Percentiles rank a stretch among this genome's conserved stretches.
These are phyloP conservation scores for Callocephalon fimbriatum DNA, from an alignment of 2,113 vertebrate genomes.

Conservation along the genomic window DNA sequence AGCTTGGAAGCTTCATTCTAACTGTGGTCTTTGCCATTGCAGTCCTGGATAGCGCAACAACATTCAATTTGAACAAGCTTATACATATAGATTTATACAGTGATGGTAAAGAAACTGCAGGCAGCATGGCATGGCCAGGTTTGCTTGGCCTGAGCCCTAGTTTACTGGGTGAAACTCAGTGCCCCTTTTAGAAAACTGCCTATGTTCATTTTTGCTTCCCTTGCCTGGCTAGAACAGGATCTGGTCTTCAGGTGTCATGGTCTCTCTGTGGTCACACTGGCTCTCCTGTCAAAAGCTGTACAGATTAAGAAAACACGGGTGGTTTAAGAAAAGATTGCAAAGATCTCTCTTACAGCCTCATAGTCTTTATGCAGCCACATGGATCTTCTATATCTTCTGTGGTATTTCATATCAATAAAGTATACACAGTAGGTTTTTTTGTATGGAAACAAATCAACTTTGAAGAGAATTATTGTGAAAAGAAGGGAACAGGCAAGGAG, in stretches of 20 bases:
- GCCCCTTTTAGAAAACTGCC: not conserved
- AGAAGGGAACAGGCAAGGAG: not conserved
- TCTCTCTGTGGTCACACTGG: accelerated
- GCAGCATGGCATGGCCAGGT: not conserved
- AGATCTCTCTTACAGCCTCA: not conserved
- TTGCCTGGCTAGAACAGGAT: not conserved
- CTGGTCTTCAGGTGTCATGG: accelerated
- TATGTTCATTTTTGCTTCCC: not conserved
- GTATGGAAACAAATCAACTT: not conserved
- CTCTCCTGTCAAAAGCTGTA: not conserved
- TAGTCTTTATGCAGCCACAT: not conserved
- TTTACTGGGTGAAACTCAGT: accelerated
- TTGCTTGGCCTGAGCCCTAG: not conserved
- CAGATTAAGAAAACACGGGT: not conserved
- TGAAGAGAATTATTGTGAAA: not conserved
- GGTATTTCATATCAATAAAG: not conserved
- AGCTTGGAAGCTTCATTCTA: not conserved
- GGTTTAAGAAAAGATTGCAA: not conserved
- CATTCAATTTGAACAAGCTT: accelerated
- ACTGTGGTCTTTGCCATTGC: not conserved
- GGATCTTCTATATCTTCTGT: not conserved
- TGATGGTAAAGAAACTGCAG: not conserved
- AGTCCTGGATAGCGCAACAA: not conserved
- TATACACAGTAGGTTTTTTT: not conserved
- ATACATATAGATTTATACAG: not conserved